Base-by-base conservation (phyloP, 1,140 invertebrate species). In the Bombyx mandarina region DNA sequence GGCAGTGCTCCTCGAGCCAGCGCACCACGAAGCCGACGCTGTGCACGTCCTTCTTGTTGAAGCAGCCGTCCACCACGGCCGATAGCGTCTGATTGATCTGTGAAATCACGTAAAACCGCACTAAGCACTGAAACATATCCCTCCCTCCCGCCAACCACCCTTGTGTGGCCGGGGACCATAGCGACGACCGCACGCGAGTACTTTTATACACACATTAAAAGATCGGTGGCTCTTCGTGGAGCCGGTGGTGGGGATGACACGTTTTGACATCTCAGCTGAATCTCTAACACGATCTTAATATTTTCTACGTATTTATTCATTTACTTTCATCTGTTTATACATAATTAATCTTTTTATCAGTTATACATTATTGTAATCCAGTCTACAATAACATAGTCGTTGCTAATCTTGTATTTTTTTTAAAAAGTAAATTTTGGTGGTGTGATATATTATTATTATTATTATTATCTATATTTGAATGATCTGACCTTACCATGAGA, bases 1-100 rank as follows among this genome's bases (percentile, higher is more conserved):
- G 93, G 65, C 93, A 93, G 86, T 96, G 92, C 62, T 92, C 90
- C 62, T 91, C 90, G 10, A 96, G 88, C 95, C 95, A 97, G 75
- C 94, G 94, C 44, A 91, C 90, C 35, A 96, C 91, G 71, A 91
- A 96, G 62, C 91, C 91, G 0, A 91, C 84, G 42, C 93, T 94
- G 60, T 96, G 89, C 47, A 86, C 88, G 50, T 92, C 90, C 85
- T 95, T 95, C 26, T 91, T 91, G 75, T 95, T 94, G 83, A 95
- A 96, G 76, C 94, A 94, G 22, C 93, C 93, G 60, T 91, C 90
- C 49, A 93, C 89, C 43, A 94, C 92, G 6, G 93, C 90, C 45
- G 90, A 85, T 43, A 95, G 81, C 1, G 93, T 94, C 60, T 90
- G 90, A 61, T 92, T 90, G 53, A 93, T 92, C 73, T 91, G 81